phyloP scores from a whole-genome alignment of 2,113 vertebrate species.

The Elgaria multicarinata region DNA sequence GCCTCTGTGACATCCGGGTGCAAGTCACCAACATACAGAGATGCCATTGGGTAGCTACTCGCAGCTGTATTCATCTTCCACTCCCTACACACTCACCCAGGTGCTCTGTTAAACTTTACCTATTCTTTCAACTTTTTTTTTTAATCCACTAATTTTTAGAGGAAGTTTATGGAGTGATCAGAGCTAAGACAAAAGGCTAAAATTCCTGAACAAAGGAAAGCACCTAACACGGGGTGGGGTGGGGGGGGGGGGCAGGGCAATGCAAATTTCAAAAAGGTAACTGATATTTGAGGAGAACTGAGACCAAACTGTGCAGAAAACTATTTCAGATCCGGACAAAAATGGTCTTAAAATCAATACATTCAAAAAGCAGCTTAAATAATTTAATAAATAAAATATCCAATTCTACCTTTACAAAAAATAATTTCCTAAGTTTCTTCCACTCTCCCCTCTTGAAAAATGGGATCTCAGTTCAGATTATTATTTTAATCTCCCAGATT shows the following conservation, averaged over 20 bases:
- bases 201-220: background rate
- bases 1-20: constrained; percentile 99
- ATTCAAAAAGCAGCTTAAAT: accelerated
- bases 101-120: background rate
- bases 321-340: background rate
- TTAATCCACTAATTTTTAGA: background rate
- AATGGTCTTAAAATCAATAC: constrained; percentile 10
- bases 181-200: background rate
- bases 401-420: background rate
- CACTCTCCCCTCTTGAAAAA: background rate
- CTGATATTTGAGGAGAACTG: background rate
- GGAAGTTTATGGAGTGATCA: background rate
- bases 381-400: background rate
- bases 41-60: constrained; percentile 97
- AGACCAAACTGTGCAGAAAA: accelerated
- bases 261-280: background rate
- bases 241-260: background rate
- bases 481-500: background rate
- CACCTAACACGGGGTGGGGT: background rate
- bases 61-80: constrained; percentile 80
- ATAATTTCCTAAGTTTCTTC: background rate
- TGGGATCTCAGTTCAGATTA: constrained; percentile 6
- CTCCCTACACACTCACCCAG: constrained; percentile 20
- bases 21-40: constrained; percentile 97
- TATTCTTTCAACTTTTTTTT: background rate